Percentiles rank a stretch among this genome's conserved stretches.
Evolutionary conservation across 2,113 vertebrate genomes (phyloP).

Genomic region (Anthoscopus minutus): DNA sequence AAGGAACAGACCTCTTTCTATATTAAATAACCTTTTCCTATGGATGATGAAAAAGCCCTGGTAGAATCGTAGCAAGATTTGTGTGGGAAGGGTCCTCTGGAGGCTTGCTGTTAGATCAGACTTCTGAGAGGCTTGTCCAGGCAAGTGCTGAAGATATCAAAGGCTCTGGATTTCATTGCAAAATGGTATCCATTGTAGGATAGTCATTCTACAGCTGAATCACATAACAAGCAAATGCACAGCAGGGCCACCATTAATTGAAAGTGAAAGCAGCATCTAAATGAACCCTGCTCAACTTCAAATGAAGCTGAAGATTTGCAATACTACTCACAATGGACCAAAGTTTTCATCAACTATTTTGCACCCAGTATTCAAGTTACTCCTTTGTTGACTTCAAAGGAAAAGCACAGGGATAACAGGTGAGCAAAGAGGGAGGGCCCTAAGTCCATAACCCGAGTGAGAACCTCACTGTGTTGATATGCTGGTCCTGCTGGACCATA

Average conservation of each 20-base stretch:
- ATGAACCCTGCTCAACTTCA: neutral
- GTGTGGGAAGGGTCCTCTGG: neutral
- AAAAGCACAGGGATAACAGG: neutral
- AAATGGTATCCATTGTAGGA: neutral
- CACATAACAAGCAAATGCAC: neutral
- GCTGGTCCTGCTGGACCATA: neutral
- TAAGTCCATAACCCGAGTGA: accelerated
- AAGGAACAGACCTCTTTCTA: neutral
- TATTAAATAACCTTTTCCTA: neutral
- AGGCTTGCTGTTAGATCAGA: neutral
- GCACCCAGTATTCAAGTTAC: neutral
- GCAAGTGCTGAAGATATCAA: neutral
- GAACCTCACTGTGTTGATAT: neutral
- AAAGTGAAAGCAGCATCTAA: neutral
- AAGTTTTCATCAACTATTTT: neutral
- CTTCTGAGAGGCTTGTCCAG: neutral
- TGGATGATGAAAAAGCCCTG: neutral
- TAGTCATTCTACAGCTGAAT: neutral
- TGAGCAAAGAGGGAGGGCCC: neutral
- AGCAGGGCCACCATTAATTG: neutral
- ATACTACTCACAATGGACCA: neutral
- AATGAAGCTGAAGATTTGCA: neutral
- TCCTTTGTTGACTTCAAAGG: neutral
- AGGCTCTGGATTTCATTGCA: neutral
- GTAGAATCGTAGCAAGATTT: neutral